Percentiles rank a stretch among this genome's conserved stretches.
phyloP scores from a whole-genome alignment of 1,140 invertebrate genomes.

The Hesperophylax magnus region DNA sequence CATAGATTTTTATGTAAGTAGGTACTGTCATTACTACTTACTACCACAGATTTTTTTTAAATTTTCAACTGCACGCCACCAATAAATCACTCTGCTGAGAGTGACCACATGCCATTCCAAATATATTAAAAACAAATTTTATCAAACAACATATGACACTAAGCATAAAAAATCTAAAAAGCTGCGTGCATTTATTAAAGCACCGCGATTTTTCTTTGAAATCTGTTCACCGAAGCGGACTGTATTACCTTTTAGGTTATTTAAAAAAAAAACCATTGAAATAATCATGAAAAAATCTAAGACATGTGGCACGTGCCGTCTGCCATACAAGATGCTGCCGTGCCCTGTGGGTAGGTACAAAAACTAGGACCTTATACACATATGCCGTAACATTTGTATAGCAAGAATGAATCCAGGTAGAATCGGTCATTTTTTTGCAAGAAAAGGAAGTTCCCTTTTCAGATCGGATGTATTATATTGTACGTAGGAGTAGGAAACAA shows the following conservation, averaged over 20 bases:
- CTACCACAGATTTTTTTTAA: too few species aligned
- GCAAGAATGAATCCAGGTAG: slow-evolving; percentile 18
- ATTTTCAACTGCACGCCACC: too few species aligned
- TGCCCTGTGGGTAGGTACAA: too few species aligned
- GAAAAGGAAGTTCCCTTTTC: slow-evolving; percentile 17
- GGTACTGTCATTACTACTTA: too few species aligned
- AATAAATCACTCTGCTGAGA: too few species aligned
- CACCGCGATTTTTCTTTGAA: slow-evolving; percentile 25
- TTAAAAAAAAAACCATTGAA: slow-evolving; percentile 23
- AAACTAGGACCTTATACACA: neutral
- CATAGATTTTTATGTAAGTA: too few species aligned
- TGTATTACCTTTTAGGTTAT: slow-evolving; percentile 10
- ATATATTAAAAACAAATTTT: neutral
- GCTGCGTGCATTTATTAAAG: neutral
- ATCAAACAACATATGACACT: neutral
- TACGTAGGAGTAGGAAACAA: neutral
- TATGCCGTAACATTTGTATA: slow-evolving; percentile 4
- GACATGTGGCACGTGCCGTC: slow-evolving; percentile 55
- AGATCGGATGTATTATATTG: slow-evolving; percentile 11
- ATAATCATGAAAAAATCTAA: slow-evolving; percentile 45
- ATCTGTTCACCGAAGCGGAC: slow-evolving; percentile 46
- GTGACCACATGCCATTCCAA: too few species aligned
- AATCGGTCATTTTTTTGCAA: slow-evolving; percentile 17
- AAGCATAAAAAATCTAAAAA: neutral
- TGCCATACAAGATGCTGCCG: slow-evolving; percentile 34